Evolutionary conservation across 2,888 invertebrate genomes (phyloP).

Genomic region (Lasioglossum figueresi): DNA sequence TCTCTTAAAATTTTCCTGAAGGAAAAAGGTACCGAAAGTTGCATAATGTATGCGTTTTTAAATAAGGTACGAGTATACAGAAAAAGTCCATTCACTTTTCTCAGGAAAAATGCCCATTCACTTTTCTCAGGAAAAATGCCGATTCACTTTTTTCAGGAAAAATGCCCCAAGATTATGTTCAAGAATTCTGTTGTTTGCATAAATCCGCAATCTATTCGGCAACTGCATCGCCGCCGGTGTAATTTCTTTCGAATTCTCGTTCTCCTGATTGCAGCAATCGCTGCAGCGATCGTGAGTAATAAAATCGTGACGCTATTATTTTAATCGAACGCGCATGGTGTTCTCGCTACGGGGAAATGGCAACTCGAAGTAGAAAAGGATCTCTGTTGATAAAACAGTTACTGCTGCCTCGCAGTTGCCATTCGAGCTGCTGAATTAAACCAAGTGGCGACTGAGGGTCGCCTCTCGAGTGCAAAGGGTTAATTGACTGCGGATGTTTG

Average conservation of each 20-base stretch:
- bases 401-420: neutral
- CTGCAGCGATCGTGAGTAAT: neutral
- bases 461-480: constrained; percentile 21
- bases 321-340: neutral
- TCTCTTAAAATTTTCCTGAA: neutral
- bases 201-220: neutral
- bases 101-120: neutral
- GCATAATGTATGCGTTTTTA: neutral
- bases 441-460: neutral
- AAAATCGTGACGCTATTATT: neutral
- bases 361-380: neutral
- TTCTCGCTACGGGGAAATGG: neutral
- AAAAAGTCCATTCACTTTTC: neutral
- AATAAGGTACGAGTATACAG: neutral
- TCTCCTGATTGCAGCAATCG: neutral
- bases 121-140: neutral
- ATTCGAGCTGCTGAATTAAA: constrained; percentile 6
- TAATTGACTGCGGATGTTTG: constrained; percentile 13
- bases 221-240: neutral
- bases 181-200: neutral
- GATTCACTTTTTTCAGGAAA: too few relatives aligned
- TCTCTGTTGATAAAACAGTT: constrained; percentile 3
- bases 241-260: neutral
- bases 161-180: neutral
- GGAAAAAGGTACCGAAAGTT: neutral